phyloP scores from a whole-genome alignment of 2,113 vertebrate species.

The Neotragus moschatus region DNA sequence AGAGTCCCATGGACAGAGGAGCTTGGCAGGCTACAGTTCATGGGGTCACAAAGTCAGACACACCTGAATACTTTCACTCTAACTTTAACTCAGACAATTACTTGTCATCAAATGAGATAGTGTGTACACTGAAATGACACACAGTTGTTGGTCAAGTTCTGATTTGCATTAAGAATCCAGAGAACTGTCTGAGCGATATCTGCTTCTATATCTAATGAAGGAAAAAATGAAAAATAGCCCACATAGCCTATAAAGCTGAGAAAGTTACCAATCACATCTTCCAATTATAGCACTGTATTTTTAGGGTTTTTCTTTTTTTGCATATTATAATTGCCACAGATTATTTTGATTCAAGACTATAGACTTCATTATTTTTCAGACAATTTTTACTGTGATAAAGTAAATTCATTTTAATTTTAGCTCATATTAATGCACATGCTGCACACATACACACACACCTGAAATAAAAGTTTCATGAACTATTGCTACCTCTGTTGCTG shows the following conservation, averaged over 20 bases:
- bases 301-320: neutral
- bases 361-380: neutral
- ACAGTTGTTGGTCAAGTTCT: slow-evolving; percentile 1
- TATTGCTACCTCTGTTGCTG: neutral
- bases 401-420: slow-evolving; percentile 19
- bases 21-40: neutral
- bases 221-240: neutral
- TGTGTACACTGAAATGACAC: neutral
- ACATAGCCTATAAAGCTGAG: neutral
- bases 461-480: neutral
- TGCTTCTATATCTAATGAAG: neutral
- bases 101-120: neutral
- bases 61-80: neutral
- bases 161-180: neutral
- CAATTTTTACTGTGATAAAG: neutral
- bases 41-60: neutral
- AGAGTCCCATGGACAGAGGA: neutral
- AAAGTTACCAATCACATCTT: neutral
- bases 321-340: neutral
- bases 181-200: neutral
- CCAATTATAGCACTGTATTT: slow-evolving; percentile 15
- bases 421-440: neutral
- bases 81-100: neutral
- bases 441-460: neutral
- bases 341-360: slow-evolving; percentile 16